A percentile compares a stretch with the other conserved stretches of the same genome.
phyloP scores from a whole-genome alignment of 2,797 vertebrate genomes.

The Petrocephalus schoutedeni region DNA sequence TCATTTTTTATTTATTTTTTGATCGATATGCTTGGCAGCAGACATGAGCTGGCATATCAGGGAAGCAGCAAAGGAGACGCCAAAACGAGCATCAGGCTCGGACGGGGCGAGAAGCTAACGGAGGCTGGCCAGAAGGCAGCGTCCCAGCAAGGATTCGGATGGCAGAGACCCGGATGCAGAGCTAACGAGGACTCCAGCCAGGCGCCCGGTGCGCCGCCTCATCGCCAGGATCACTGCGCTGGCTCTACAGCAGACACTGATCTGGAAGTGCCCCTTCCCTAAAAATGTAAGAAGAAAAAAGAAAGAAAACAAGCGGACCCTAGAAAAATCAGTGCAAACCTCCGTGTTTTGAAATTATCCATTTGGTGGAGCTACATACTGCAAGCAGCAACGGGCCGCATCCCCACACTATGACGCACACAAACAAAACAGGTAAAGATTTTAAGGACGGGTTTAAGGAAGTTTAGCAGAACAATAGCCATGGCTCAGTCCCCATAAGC shows the following conservation, averaged over 20 bases:
- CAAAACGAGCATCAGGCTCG: not conserved
- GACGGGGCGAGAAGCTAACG: not conserved
- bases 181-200: not conserved
- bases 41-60: not conserved
- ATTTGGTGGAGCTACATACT: constrained; percentile 7
- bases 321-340: not conserved
- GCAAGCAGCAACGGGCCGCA: not conserved
- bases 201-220: not conserved
- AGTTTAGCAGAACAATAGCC: not conserved
- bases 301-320: too few species aligned
- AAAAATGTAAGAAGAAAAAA: not conserved
- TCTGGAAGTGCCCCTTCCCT: not conserved
- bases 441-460: not conserved
- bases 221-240: not conserved
- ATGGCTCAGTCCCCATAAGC: not conserved
- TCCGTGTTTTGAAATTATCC: not conserved
- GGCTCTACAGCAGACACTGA: not conserved
- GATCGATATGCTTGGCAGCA: not conserved
- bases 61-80: not conserved
- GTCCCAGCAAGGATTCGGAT: not conserved
- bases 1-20: not conserved
- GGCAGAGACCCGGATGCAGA: not conserved
- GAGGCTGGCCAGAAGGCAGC: not conserved
- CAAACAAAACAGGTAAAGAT: not conserved
- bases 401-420: not conserved